Evolutionary conservation across 2,113 vertebrate species (phyloP).

Genomic region (Labeo rohita): DNA sequence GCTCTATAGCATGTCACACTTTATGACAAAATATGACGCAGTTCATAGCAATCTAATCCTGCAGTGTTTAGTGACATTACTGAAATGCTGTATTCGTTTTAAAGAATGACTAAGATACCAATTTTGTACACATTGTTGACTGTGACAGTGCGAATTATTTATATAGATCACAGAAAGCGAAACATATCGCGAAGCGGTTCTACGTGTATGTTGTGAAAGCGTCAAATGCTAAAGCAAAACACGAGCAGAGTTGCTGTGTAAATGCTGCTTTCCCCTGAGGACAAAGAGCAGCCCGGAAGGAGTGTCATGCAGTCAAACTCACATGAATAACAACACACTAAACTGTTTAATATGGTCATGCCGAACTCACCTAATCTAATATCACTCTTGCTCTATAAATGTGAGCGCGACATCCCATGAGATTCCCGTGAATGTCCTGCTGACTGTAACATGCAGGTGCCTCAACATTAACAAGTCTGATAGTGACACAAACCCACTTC

Average conservation of each 20-base stretch:
- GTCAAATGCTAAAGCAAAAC: background rate
- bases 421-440: background rate
- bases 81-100: background rate
- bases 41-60: background rate
- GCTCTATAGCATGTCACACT: too few species aligned
- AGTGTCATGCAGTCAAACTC: background rate
- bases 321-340: background rate
- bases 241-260: background rate
- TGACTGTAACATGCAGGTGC: background rate
- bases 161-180: background rate
- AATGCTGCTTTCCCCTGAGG: background rate
- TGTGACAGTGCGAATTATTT: background rate
- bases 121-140: background rate
- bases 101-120: background rate
- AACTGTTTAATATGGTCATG: background rate
- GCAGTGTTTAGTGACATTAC: background rate
- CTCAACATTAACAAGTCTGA: background rate
- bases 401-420: background rate
- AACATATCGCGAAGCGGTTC: background rate
- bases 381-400: background rate
- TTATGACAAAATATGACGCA: too few species aligned
- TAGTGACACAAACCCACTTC: background rate
- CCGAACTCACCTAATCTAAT: background rate
- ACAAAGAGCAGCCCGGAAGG: conserved; percentile 19
- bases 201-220: background rate